A percentile compares a stretch with the other conserved stretches of the same genome.
Evolutionary conservation across 1,140 invertebrate species (phyloP).

Genomic region (Zaprionus camerounensis): DNA sequence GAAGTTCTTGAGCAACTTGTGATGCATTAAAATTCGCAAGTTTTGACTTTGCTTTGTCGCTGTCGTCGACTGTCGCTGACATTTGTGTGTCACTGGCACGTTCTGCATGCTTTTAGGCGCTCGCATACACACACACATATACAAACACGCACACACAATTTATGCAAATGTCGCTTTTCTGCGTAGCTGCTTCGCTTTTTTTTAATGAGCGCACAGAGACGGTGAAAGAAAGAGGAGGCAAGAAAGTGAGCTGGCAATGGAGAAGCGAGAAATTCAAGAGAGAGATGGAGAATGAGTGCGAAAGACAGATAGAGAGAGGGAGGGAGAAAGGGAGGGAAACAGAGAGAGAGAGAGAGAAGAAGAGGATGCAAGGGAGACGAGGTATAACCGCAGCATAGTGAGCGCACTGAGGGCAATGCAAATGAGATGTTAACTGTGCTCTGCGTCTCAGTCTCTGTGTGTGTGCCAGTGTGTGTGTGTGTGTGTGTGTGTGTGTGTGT

Average conservation of each 20-base stretch:
- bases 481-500: not conserved
- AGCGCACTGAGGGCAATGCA: constrained; percentile 37
- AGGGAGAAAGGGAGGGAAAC: constrained; percentile 18
- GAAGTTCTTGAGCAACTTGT: constrained; percentile 73
- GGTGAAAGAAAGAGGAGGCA: not conserved
- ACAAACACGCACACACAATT: constrained; percentile 35
- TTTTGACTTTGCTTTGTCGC: constrained; percentile 68
- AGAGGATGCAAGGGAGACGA: not conserved
- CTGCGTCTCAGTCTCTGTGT: not conserved
- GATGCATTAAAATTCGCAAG: constrained; percentile 81
- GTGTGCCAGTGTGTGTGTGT: constrained; percentile 21
- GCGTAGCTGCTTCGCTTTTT: constrained; percentile 74
- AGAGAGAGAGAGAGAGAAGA: not conserved
- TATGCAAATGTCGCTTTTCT: constrained; percentile 77
- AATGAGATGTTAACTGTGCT: constrained; percentile 33
- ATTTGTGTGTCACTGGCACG: constrained; percentile 79
- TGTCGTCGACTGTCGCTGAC: constrained; percentile 44
- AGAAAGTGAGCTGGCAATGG: not conserved
- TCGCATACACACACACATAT: constrained; percentile 9
- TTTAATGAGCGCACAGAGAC: constrained; percentile 71
- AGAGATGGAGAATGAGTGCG: not conserved
- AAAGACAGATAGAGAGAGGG: not conserved
- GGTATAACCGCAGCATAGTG: constrained; percentile 18
- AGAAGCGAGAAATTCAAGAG: not conserved
- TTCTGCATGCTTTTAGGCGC: constrained; percentile 64